Conservation (phyloP, 1,140 invertebrate species). For the Bactericera cockerelli region DNA sequence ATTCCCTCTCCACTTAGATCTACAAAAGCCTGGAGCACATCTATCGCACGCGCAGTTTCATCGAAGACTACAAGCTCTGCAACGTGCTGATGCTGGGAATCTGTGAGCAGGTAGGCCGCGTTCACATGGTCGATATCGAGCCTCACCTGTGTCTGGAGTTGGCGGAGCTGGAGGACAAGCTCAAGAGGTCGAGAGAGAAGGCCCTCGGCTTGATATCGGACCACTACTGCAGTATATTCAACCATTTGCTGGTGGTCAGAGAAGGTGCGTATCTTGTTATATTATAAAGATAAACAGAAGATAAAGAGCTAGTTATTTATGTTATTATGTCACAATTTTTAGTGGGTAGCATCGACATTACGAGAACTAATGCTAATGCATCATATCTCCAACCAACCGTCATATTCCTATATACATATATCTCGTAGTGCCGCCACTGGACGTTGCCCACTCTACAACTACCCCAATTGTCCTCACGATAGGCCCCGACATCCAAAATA, state of each 20-base stretch:
- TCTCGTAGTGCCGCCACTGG: no score
- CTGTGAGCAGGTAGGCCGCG: background rate
- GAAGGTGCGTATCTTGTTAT: background rate
- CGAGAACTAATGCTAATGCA: no score
- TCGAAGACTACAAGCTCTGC: background rate
- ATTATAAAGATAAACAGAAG: no score
- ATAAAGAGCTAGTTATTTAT: no score
- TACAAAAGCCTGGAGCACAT: background rate
- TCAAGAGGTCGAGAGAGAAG: background rate
- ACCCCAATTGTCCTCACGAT: no score
- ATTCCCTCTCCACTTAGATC: background rate
- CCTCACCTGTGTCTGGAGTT: background rate
- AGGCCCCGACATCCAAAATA: no score
- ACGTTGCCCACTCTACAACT: no score
- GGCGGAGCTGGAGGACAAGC: background rate
- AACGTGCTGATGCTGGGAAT: background rate
- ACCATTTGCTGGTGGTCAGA: background rate
- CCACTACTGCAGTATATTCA: background rate
- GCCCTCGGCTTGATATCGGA: background rate
- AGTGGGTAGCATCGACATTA: no score
- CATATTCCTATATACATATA: no score
- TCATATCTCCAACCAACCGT: no score
- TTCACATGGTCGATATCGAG: background rate
- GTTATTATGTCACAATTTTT: no score
- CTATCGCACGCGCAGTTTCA: background rate